Evolutionary conservation across 2,888 invertebrate genomes (phyloP).

Genomic region (Alcis repandata): DNA sequence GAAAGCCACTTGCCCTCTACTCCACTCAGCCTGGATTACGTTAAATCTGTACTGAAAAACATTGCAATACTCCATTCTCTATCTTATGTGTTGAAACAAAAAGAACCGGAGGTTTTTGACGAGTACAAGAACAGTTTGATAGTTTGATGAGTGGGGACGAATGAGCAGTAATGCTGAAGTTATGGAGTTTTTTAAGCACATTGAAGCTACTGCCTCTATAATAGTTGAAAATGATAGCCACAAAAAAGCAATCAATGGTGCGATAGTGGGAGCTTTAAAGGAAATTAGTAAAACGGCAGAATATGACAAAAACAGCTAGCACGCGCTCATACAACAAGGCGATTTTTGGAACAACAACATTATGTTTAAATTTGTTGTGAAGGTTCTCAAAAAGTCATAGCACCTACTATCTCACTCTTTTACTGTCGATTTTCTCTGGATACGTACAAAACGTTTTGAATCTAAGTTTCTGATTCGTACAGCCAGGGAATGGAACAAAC

Average conservation of each 20-base stretch:
- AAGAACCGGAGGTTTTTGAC: slow-evolving; percentile 49
- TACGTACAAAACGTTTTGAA: too few species aligned
- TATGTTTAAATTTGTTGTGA: slow-evolving; percentile 55
- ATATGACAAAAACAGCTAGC: slow-evolving; percentile 45
- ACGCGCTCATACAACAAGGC: slow-evolving; percentile 57
- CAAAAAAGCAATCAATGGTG: slow-evolving; percentile 36
- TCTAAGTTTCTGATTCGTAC: too few species aligned
- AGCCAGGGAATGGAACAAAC: too few species aligned
- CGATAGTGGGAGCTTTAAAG: slow-evolving; percentile 22
- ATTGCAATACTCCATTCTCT: slow-evolving; percentile 57
- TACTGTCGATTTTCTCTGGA: too few species aligned
- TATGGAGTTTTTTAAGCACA: slow-evolving; percentile 20
- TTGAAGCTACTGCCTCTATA: slow-evolving; percentile 23
- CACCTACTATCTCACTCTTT: too few species aligned
- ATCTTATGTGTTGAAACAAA: slow-evolving; percentile 55
- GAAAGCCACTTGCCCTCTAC: too few species aligned
- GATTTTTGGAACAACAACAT: slow-evolving; percentile 63
- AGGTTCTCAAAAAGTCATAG: too few species aligned
- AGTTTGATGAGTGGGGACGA: slow-evolving; percentile 38
- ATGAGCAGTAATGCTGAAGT: slow-evolving; percentile 10
- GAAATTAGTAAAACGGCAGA: slow-evolving; percentile 38
- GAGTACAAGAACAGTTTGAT: slow-evolving; percentile 40
- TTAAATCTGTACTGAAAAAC: slow-evolving; percentile 53
- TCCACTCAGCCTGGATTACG: slow-evolving; percentile 49
- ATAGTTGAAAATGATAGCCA: slow-evolving; percentile 39